Percentiles rank a stretch among this genome's conserved stretches.
Evolutionary conservation across 2,113 vertebrate genomes (phyloP).

Genomic region (Indicator indicator): DNA sequence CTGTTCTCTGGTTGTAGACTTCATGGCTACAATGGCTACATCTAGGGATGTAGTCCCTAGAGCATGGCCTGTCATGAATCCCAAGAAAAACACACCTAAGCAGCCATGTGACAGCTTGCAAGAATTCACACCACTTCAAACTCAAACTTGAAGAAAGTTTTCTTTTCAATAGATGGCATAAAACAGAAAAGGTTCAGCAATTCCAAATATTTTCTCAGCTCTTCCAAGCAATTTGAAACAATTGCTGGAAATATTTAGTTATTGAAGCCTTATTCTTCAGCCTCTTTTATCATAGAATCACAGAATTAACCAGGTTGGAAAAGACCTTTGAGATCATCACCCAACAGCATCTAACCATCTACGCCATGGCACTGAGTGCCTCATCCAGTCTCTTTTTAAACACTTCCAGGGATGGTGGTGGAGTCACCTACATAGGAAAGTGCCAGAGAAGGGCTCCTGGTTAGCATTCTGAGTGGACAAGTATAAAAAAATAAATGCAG

Average conservation of each 20-base stretch:
- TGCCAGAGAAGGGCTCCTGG: not conserved
- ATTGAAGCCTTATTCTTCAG: not conserved
- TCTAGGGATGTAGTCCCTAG: not conserved
- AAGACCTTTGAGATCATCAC: too few species aligned
- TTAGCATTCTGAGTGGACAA: not conserved
- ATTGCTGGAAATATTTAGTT: not conserved
- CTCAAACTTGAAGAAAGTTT: not conserved
- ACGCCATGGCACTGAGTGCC: too few species aligned
- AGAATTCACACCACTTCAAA: not conserved
- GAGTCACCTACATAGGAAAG: not conserved
- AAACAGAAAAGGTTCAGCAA: not conserved
- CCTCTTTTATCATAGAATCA: not conserved
- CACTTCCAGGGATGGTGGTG: too few species aligned
- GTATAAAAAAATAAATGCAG: not conserved
- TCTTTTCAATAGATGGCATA: not conserved
- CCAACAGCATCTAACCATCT: too few species aligned
- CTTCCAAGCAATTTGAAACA: not conserved
- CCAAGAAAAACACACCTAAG: not conserved
- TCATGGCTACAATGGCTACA: too few species aligned
- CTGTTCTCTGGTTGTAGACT: not conserved
- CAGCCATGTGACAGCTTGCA: not conserved
- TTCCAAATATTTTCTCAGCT: not conserved
- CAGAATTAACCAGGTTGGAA: too few species aligned
- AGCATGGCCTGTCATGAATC: not conserved
- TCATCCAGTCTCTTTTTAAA: too few species aligned